Evolutionary conservation across 2,797 vertebrate species (phyloP), one percentile per base, ranked within the genome.

Genomic region (Sorex maritimensis): DNA sequence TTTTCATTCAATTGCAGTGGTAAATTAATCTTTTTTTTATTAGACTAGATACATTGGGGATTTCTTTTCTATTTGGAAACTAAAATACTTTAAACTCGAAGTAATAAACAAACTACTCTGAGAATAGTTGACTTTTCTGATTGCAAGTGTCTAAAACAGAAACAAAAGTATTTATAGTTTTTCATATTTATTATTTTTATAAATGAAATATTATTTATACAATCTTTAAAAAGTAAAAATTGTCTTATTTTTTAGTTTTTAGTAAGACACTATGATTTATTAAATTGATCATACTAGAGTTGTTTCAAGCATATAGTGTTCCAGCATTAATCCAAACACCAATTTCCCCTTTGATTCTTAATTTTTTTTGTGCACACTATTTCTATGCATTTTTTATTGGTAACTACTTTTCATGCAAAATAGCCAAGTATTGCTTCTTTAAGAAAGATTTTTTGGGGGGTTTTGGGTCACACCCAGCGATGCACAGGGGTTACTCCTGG

Each of bases 1-100:
- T 67, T 97, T 90, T 34, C 71, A 0, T 91, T 93, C 30, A 90
- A 55, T 15, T 95, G 5, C 11, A n/a, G 6, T 88, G 61, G 30
- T 52, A 19, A 95, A 94, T 82, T 89, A 81, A 67, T 93, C 4
- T 61, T 95, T 95, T 87, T 71, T 67, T 34, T 55, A 38, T 65
- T 12, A 12, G 75, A 19, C 74, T 61, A 44, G 65, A 83, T 69
- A n/a, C 3, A 86, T 95, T 28, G 17, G 8, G 7, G 17, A 78
- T 71, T 28, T 80, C 96, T 63, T 8, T 81, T 34, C 14, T 23
- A 0, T 95, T 78, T 38, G 72, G 26, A 92, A 90, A 26, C 28
- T 83, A 81, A 75, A 91, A 34, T 78, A 44, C 34, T 77, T 34
- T 38, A 92, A 58, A 88, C 7, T 74, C 10, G 10, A 72, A 91